These are phyloP conservation scores for Pangasius mekongensis DNA, from an alignment of 2,797 vertebrate species.

Conservation along the genomic window DNA sequence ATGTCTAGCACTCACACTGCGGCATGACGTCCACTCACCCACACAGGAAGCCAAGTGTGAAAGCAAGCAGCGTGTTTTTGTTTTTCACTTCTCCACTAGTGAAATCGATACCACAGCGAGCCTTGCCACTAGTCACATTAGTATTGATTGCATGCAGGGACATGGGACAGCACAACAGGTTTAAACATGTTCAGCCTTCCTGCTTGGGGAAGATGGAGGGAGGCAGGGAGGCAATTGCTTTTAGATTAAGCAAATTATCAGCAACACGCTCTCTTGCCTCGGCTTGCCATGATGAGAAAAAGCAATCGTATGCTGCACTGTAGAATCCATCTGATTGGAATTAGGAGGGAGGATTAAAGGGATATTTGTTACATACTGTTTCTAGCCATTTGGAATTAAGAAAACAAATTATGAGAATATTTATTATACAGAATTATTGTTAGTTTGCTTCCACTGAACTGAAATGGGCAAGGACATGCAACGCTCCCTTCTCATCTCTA, in stretches of 20 bases:
- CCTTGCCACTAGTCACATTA: conserved; percentile 53
- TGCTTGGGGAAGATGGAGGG: conserved; percentile 43
- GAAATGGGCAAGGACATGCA: background rate
- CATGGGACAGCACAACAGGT: conserved; percentile 31
- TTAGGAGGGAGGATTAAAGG: conserved; percentile 18
- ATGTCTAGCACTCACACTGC: background rate
- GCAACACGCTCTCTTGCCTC: conserved; percentile 19
- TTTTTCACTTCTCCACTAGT: conserved; percentile 60
- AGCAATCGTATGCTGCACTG: conserved; percentile 4
- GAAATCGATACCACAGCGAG: conserved; percentile 65
- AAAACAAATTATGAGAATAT: conserved; percentile 11
- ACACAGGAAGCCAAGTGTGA: conserved; percentile 20
- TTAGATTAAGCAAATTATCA: conserved; percentile 66
- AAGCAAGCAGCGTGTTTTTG: conserved; percentile 54
- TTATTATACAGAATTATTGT: background rate
- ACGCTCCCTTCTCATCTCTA: background rate
- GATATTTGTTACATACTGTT: conserved; percentile 2
- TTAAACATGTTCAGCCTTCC: conserved; percentile 42
- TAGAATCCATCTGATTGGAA: conserved; percentile 21
- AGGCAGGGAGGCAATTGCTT: conserved; percentile 55
- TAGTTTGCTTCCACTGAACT: background rate
- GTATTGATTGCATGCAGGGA: conserved; percentile 54
- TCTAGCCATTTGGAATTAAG: background rate
- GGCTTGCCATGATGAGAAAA: conserved; percentile 13
- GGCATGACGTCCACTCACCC: background rate